phyloP scores from a whole-genome alignment of 2,888 invertebrate genomes.

The Rhagophthalmus giganteus region DNA sequence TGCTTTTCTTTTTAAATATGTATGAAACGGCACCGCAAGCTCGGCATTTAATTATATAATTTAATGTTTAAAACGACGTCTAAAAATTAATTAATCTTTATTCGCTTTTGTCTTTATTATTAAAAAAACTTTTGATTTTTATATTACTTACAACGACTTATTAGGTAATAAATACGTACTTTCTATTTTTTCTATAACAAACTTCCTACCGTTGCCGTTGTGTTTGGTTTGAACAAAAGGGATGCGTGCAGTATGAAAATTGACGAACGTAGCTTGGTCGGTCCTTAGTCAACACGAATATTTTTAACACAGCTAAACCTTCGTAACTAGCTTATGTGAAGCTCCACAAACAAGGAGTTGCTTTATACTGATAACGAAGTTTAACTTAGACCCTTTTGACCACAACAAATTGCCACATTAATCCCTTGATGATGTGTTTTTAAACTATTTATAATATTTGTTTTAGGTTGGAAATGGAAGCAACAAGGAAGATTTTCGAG shows the following conservation, averaged over 20 bases:
- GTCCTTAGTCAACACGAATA: conserved; percentile 33
- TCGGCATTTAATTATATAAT: conserved; percentile 11
- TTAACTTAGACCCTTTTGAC: conserved; percentile 34
- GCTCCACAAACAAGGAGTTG: conserved; percentile 26
- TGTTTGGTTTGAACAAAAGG: no score
- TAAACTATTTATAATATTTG: conserved; percentile 13
- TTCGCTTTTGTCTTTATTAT: conserved; percentile 9
- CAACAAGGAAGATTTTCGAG: conserved; percentile 1
- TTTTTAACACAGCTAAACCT: conserved; percentile 32
- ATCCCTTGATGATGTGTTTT: conserved; percentile 24
- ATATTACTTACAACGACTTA: no score
- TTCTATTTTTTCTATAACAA: no score
- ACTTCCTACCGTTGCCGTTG: no score
- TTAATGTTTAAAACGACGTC: conserved; percentile 13
- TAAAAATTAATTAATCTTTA: conserved; percentile 17
- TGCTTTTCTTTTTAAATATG: conserved; percentile 12
- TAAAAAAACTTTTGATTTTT: conserved; percentile 8
- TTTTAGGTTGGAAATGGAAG: conserved; percentile 14
- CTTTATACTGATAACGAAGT: conserved; percentile 32
- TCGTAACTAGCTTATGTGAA: conserved; percentile 32
- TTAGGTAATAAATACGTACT: no score
- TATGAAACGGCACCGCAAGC: conserved; percentile 12
- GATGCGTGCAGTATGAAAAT: no score
- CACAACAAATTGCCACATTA: conserved; percentile 31
- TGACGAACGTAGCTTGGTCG: no score